phyloP scores from a whole-genome alignment of 2,113 vertebrate species.

The Peromyscus leucopus region DNA sequence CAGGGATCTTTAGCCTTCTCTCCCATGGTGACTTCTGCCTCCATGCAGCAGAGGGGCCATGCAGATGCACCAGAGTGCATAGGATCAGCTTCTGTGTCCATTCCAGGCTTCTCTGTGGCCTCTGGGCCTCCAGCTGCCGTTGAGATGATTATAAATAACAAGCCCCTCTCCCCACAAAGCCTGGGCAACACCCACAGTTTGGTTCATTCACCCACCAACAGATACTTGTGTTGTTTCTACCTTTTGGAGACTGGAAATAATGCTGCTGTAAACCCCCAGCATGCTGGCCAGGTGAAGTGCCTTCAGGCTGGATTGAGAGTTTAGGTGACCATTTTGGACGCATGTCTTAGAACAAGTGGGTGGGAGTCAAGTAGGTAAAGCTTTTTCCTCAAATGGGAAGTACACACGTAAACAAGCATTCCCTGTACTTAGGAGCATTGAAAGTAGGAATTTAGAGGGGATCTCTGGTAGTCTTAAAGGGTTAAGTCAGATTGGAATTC shows the following conservation, averaged over 20 bases:
- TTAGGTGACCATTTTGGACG: neutral
- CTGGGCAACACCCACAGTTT: neutral
- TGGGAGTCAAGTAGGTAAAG: slow-evolving; percentile 2
- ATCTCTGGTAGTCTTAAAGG: neutral
- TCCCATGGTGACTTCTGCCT: neutral
- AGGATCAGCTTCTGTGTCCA: neutral
- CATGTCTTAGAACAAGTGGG: neutral
- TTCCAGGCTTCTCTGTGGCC: neutral
- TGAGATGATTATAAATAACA: neutral
- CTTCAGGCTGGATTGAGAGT: neutral
- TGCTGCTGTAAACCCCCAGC: neutral
- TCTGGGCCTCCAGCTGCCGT: neutral
- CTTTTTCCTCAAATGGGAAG: neutral
- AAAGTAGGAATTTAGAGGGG: neutral
- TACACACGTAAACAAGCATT: neutral
- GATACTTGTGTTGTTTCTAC: neutral
- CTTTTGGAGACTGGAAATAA: neutral
- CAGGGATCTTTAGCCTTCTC: neutral
- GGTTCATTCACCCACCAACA: neutral
- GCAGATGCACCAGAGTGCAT: neutral
- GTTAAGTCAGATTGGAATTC: neutral
- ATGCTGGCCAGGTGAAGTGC: neutral
- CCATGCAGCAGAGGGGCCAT: neutral
- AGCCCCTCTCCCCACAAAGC: neutral
- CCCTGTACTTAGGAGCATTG: neutral